Conservation (phyloP, 2,888 invertebrate species). For the Pseudococcus longispinus region DNA sequence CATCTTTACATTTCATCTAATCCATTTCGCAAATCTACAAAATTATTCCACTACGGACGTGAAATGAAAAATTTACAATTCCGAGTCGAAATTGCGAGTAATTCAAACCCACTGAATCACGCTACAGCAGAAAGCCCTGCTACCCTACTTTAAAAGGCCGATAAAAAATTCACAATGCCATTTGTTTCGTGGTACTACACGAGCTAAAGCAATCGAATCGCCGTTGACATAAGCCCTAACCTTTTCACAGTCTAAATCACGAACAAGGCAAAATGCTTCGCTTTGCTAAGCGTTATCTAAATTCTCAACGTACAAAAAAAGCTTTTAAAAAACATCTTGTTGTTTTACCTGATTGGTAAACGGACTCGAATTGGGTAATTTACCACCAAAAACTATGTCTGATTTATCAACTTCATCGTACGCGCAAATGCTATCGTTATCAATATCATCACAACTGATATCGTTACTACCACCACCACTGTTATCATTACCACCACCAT, state of each 20-base stretch:
- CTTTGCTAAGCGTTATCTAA: background rate
- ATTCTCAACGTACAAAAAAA: background rate
- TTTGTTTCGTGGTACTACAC: conserved; percentile 4
- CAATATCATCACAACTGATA: conserved; percentile 47
- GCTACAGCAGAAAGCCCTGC: background rate
- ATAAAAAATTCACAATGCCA: conserved; percentile 2
- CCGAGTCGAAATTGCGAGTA: background rate
- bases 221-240: background rate
- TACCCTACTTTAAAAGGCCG: background rate
- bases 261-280: background rate
- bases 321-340: background rate
- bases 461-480: conserved; percentile 49
- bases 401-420: conserved; percentile 42
- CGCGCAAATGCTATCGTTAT: conserved; percentile 49
- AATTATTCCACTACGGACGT: background rate
- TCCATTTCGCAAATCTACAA: background rate
- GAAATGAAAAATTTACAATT: background rate
- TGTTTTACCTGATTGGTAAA: conserved; percentile 28
- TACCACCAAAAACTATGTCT: conserved; percentile 24
- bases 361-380: background rate
- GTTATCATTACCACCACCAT: conserved; percentile 30
- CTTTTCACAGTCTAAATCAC: background rate
- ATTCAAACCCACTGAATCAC: background rate
- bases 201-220: conserved; percentile 1
- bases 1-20: background rate